Conservation (phyloP, 1,140 invertebrate species). For the Pantala flavescens region DNA sequence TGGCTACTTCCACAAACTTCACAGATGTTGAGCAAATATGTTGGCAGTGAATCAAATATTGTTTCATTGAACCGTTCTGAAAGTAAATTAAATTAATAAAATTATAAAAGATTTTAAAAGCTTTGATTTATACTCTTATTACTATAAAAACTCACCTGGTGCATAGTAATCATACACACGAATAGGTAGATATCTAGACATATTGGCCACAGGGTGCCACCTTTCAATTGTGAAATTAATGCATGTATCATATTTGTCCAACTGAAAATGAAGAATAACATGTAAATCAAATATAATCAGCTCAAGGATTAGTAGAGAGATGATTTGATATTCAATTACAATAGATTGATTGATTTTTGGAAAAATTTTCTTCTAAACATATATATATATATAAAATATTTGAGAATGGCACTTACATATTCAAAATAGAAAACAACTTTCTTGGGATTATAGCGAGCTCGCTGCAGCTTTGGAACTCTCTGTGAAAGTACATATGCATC, state of each 20-base stretch:
- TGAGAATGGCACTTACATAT: conserved; percentile 53
- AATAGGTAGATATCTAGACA: conserved; percentile 82
- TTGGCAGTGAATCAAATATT: conserved; percentile 79
- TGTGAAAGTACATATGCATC: conserved; percentile 69
- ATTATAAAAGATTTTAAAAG: no score
- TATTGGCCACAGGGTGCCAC: conserved; percentile 93
- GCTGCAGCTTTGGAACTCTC: conserved; percentile 64
- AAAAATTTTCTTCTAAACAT: no score
- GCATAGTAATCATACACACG: conserved; percentile 94
- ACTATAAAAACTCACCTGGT: conserved; percentile 55
- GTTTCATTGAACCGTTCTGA: conserved; percentile 90
- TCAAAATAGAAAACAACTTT: conserved; percentile 93
- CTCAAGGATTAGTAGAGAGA: background rate
- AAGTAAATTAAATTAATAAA: conserved; percentile 28
- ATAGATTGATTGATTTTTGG: conserved; percentile 12
- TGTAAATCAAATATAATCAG: background rate
- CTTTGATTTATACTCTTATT: no score
- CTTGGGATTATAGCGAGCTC: conserved; percentile 67
- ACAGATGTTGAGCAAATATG: conserved; percentile 87
- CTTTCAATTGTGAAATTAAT: conserved; percentile 85
- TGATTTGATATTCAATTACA: background rate
- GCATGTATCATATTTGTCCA: conserved; percentile 73
- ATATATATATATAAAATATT: no score
- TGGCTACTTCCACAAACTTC: conserved; percentile 97
- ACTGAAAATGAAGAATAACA: conserved; percentile 37